A percentile compares a stretch with the other conserved stretches of the same genome.
Conservation (phyloP, 2,113 vertebrate genomes). For the Ctenomys sociabilis region DNA sequence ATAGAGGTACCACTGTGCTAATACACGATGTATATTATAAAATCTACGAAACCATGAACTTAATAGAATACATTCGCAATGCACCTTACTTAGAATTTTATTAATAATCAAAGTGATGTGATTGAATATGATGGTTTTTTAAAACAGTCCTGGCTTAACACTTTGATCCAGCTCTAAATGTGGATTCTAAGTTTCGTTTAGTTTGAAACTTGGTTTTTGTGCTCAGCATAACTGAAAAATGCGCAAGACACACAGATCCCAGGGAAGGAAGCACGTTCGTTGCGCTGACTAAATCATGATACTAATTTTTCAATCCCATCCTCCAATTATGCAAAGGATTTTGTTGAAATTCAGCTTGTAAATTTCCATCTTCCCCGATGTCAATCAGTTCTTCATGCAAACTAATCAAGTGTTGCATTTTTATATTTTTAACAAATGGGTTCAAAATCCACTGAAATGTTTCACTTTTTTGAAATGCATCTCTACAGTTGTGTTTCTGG, state of each 20-base stretch:
- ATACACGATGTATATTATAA: background rate
- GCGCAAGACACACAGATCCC: conserved; percentile 16
- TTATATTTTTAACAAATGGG: conserved; percentile 79
- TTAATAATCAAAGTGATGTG: conserved; percentile 56
- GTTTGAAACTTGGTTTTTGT: conserved; percentile 26
- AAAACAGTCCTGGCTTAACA: conserved; percentile 4
- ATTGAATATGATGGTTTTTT: background rate
- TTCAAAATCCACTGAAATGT: conserved; percentile 66
- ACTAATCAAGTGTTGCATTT: conserved; percentile 80
- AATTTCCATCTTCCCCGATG: conserved; percentile 79
- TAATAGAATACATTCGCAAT: conserved; percentile 31
- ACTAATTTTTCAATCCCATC: conserved; percentile 77
- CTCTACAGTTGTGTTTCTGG: background rate
- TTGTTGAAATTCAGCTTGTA: conserved; percentile 80
- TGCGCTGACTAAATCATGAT: conserved; percentile 68
- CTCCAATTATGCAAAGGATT: conserved; percentile 82
- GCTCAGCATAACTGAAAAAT: conserved; percentile 47
- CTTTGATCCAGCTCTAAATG: conserved; percentile 1
- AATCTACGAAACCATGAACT: background rate
- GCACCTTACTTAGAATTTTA: conserved; percentile 46
- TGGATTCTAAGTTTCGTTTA: background rate
- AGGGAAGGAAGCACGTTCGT: background rate
- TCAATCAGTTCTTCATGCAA: conserved; percentile 76
- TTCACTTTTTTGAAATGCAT: background rate
- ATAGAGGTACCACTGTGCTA: background rate